Conservation (phyloP, 1,140 invertebrate genomes). For the Leptinotarsa lineolata region DNA sequence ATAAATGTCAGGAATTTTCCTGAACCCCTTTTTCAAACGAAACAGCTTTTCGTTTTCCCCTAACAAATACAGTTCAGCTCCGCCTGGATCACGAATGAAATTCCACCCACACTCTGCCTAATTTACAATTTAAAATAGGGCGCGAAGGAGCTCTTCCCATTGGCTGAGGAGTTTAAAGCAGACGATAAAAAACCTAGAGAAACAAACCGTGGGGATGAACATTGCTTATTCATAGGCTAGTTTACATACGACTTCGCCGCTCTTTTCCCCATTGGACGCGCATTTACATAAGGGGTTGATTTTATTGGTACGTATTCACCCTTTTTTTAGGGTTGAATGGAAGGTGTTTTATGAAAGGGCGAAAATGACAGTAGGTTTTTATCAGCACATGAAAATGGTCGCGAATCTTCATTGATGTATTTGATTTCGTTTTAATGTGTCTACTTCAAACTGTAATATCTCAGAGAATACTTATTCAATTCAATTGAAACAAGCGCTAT, state of each 20-base stretch:
- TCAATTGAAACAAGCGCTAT: too few relatives aligned
- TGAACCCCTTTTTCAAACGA: too few relatives aligned
- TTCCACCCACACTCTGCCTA: slow-evolving; percentile 13
- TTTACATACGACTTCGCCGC: slow-evolving; percentile 37
- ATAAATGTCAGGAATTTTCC: too few relatives aligned
- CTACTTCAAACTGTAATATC: too few relatives aligned
- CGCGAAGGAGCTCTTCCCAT: slow-evolving; percentile 30
- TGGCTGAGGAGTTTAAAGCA: slow-evolving; percentile 45
- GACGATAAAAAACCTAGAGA: too few relatives aligned
- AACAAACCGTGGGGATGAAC: slow-evolving; percentile 10
- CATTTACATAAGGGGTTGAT: slow-evolving; percentile 42
- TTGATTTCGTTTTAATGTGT: too few relatives aligned
- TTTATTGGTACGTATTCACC: slow-evolving; percentile 36
- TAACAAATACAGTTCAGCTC: too few relatives aligned
- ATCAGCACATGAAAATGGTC: slow-evolving; percentile 1
- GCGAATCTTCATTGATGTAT: not conserved
- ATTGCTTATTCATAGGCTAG: slow-evolving; percentile 33
- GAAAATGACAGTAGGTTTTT: not conserved
- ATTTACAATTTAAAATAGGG: slow-evolving; percentile 53
- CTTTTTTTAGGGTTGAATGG: slow-evolving; percentile 30
- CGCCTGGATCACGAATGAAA: not conserved
- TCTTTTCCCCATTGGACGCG: slow-evolving; percentile 30
- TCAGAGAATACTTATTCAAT: too few relatives aligned
- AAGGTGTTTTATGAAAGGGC: slow-evolving; percentile 6
- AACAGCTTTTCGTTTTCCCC: too few relatives aligned